phyloP scores from a whole-genome alignment of 1,140 invertebrate genomes.

The Bombus soroeensis region DNA sequence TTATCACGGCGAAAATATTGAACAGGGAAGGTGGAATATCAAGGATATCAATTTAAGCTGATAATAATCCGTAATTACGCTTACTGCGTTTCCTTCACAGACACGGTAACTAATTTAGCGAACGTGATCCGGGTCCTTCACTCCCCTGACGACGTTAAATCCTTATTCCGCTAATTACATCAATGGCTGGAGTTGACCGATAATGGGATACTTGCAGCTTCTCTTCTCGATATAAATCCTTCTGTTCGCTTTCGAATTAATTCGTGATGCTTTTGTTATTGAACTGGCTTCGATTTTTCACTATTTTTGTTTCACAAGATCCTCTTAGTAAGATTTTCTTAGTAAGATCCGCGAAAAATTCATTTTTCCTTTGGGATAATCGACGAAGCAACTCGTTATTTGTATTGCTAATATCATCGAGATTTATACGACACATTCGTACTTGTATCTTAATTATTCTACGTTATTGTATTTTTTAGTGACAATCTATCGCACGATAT shows the following conservation, averaged over 20 bases:
- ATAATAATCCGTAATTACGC: constrained; percentile 32
- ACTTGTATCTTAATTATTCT: too few relatives aligned
- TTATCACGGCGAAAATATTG: not conserved
- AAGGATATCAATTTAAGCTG: not conserved
- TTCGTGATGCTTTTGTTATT: too few relatives aligned
- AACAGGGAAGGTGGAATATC: not conserved
- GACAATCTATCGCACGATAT: too few relatives aligned
- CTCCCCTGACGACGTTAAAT: not conserved
- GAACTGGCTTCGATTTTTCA: not conserved
- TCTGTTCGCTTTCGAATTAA: not conserved
- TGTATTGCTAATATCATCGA: too few relatives aligned
- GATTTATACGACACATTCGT: too few relatives aligned
- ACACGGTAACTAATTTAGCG: constrained; percentile 10
- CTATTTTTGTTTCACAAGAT: too few relatives aligned
- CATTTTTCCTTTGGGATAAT: too few relatives aligned
- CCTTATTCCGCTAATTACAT: constrained; percentile 22
- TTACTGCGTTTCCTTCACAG: not conserved
- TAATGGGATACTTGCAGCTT: constrained; percentile 11
- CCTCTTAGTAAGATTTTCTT: too few relatives aligned
- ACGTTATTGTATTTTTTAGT: too few relatives aligned
- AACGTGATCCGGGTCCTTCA: not conserved
- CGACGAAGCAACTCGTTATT: too few relatives aligned
- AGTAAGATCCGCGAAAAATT: too few relatives aligned
- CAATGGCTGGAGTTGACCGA: not conserved
- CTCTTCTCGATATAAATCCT: not conserved